Percentiles rank a stretch among this genome's conserved stretches.
Conservation (phyloP, 2,888 invertebrate species). For the Linnaemya vulpina region DNA sequence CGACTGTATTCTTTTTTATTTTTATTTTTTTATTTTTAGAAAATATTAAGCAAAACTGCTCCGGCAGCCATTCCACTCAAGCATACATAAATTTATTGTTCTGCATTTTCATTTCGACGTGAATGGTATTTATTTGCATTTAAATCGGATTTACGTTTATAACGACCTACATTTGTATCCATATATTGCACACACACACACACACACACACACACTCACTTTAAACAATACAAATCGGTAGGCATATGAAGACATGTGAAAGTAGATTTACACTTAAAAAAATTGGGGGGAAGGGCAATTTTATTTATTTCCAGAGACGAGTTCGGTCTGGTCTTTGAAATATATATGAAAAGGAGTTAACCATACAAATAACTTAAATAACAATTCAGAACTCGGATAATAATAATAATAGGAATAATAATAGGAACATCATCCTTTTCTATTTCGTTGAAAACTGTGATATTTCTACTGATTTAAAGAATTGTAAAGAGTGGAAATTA, state of each 20-base stretch:
- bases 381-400: no score
- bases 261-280: background rate
- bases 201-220: background rate
- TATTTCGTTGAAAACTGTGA: no score
- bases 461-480: no score
- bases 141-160: constrained; percentile 78
- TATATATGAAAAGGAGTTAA: no score
- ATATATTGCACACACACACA: background rate
- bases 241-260: background rate
- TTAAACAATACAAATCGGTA: background rate
- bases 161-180: constrained; percentile 43
- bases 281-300: no score
- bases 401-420: no score
- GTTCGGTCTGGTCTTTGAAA: no score
- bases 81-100: constrained; percentile 79
- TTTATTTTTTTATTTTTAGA: constrained; percentile 26
- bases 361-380: no score
- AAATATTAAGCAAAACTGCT: constrained; percentile 50
- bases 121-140: constrained; percentile 82
- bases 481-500: no score
- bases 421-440: no score
- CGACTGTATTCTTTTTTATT: no score
- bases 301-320: no score
- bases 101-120: constrained; percentile 78
- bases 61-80: constrained; percentile 61